phyloP scores from a whole-genome alignment of 2,113 vertebrate species.

The Sapajus apella region DNA sequence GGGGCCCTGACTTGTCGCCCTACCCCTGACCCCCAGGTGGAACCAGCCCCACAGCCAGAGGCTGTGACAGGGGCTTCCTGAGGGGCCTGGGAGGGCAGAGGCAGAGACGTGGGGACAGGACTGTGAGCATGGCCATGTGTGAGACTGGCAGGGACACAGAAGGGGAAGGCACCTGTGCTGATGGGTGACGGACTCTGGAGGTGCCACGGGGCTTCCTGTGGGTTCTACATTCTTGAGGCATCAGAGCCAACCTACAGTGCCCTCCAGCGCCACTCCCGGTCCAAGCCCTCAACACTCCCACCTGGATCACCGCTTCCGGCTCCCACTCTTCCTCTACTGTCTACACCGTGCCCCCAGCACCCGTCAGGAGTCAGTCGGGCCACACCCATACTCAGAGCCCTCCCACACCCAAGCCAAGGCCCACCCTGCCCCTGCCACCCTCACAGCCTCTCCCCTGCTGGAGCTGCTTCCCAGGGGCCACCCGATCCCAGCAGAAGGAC shows the following conservation, averaged over 20 bases:
- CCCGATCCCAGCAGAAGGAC: neutral
- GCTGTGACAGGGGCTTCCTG: neutral
- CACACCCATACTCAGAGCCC: neutral
- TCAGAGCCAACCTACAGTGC: neutral
- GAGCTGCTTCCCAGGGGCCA: neutral
- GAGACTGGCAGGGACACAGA: neutral
- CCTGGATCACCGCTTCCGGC: neutral
- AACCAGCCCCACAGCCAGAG: neutral
- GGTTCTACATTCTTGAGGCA: neutral
- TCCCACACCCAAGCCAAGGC: neutral
- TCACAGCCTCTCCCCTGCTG: neutral
- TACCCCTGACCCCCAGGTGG: neutral
- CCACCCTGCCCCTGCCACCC: neutral
- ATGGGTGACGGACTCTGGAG: rapidly evolving
- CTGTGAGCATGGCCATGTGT: too few relatives aligned
- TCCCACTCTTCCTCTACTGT: rapidly evolving
- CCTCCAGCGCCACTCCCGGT: neutral
- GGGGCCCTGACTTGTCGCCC: neutral
- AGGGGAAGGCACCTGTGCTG: rapidly evolving
- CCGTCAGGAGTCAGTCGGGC: rapidly evolving
- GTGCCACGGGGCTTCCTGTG: neutral
- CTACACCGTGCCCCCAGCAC: neutral
- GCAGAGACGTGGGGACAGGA: too few relatives aligned
- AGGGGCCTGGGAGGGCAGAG: rapidly evolving
- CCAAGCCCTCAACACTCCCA: neutral